Percentiles rank a stretch among this genome's conserved stretches.
Conservation (phyloP, 37 sponge, comb jelly and placozoan genomes). For the Axinella damicornis region DNA sequence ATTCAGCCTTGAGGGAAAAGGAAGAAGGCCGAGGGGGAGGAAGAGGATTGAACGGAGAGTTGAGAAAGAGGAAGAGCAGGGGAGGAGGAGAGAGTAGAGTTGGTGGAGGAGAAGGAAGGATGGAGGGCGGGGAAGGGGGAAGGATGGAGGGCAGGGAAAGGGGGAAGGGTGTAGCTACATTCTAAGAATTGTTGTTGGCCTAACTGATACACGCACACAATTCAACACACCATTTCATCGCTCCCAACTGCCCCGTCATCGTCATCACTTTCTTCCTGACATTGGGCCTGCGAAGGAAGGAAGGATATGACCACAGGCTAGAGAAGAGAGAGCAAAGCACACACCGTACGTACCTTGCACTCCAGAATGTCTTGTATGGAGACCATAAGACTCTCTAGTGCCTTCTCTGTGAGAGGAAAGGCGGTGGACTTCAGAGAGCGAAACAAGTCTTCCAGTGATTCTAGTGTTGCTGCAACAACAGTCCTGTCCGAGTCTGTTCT, state of each 20-base stretch:
- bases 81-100: no score
- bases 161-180: no score
- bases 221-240: background rate
- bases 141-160: background rate
- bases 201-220: background rate
- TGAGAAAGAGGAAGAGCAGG: background rate
- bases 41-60: no score
- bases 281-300: constrained; percentile 49
- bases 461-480: constrained; percentile 64
- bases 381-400: constrained; percentile 45
- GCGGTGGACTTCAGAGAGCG: constrained; percentile 41
- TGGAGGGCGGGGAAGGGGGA: no score
- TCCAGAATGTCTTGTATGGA: constrained; percentile 61
- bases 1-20: constrained; percentile 35
- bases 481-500: constrained; percentile 62
- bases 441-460: constrained; percentile 56
- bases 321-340: background rate
- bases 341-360: constrained; percentile 42
- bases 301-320: no score
- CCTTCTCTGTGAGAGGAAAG: constrained; percentile 19
- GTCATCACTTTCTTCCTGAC: constrained; percentile 42
- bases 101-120: no score
- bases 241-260: constrained; percentile 14
- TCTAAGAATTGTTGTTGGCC: no score
- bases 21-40: background rate